A percentile compares a stretch with the other conserved stretches of the same genome.
Evolutionary conservation across 2,888 invertebrate genomes (phyloP).

Genomic region (Ctena decussata): DNA sequence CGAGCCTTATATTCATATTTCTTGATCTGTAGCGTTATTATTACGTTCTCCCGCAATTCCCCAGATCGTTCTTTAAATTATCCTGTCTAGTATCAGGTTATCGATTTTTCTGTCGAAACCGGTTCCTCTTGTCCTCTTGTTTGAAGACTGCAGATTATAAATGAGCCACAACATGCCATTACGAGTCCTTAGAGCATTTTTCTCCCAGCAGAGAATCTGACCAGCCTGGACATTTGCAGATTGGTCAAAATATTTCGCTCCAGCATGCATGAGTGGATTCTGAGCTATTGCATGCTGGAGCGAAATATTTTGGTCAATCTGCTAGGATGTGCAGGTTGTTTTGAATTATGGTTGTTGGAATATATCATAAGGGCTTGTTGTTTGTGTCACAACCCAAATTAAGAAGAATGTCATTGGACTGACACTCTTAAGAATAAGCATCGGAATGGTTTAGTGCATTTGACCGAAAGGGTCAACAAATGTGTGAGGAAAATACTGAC

Average conservation of each 20-base stretch:
- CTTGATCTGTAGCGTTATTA: not conserved
- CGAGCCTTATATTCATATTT: slow-evolving; percentile 11
- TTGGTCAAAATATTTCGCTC: too few species aligned
- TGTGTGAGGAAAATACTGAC: not conserved
- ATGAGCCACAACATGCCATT: too few species aligned
- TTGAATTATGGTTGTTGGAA: too few species aligned
- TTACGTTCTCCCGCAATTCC: not conserved
- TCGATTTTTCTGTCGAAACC: not conserved
- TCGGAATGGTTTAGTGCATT: not conserved
- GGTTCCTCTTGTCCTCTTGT: not conserved
- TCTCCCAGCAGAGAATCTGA: too few species aligned
- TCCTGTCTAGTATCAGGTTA: not conserved
- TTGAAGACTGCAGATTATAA: not conserved
- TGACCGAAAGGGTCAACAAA: not conserved
- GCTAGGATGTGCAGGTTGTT: too few species aligned
- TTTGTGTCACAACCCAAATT: too few species aligned
- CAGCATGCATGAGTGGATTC: too few species aligned
- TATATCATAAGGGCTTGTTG: too few species aligned
- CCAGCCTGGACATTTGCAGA: too few species aligned
- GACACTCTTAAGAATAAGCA: not conserved
- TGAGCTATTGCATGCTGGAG: too few species aligned
- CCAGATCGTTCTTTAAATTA: not conserved
- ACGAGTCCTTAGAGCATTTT: too few species aligned
- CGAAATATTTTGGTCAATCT: too few species aligned
- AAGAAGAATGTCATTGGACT: not conserved